Evolutionary conservation across 2,113 vertebrate species (phyloP), one percentile per base, ranked within the genome.

Genomic region (Elanus axillaris): DNA sequence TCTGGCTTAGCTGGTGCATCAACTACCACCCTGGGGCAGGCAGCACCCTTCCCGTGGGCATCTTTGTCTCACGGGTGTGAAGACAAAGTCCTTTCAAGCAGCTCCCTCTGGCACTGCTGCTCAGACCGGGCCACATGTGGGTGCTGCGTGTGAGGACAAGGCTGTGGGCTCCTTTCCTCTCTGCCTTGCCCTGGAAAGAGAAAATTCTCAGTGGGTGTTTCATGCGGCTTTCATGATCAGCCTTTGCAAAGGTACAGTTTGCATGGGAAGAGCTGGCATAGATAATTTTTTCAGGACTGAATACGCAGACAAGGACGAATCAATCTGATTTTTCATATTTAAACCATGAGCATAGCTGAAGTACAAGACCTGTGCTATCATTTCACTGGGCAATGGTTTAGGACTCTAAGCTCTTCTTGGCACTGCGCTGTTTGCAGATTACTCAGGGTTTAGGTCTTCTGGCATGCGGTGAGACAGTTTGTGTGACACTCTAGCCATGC

Each of bases 121-220:
- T 75, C 4, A 4, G 45, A 11, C 22, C 2, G 1, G 40, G 32
- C 26, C 36, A 32, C 2, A 11, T 5, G 22, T 0, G 10, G 22
- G 31, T 43, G 80, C 36, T 45, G 21, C 20, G 2, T 11, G n/a
- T 0, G 6, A 26, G 50, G 56, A 22, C 64, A 58, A 36, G 18
- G 50, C 38, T 55, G 48, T 0, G 1, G 26, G 22, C 11, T 72
- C 34, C n/a, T 52, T 53, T 20, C n/a, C 7, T 52, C 38, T 69
- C 47, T 23, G 59, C 47, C 38, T 63, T 31, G 31, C 11, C 31
- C 25, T 36, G 38, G 47, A 72, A 52, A 47, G 25, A 72, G 47
- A n/a, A 72, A 84, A 23, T 25, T 31, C 9, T 25, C 36, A 9
- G 36, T 27, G 38, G 38, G 27, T 52, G 13, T 50, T 52, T 22